Percentiles rank a stretch among this genome's conserved stretches.
Evolutionary conservation across 2,113 vertebrate species (phyloP).

Genomic region (Argyrosomus japonicus): DNA sequence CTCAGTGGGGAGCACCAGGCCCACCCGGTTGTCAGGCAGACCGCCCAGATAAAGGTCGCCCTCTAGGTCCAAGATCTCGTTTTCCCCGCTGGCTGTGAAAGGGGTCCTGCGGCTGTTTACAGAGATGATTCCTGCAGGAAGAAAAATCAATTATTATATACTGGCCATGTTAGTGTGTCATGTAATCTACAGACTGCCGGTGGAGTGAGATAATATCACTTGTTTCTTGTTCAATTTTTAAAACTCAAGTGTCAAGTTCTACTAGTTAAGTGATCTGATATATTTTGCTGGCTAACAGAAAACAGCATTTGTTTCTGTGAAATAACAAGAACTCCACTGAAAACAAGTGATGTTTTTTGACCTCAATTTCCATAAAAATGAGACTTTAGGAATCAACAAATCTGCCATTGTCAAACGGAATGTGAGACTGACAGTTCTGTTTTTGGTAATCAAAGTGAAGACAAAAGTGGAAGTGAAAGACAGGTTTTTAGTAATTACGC

Average conservation of each 20-base stretch:
- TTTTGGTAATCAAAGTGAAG: slow-evolving; percentile 17
- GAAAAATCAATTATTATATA: slow-evolving; percentile 36
- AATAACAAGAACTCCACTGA: slow-evolving; percentile 18
- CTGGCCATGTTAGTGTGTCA: not conserved
- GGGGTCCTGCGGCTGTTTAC: slow-evolving; percentile 96
- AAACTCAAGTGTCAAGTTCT: slow-evolving; percentile 13
- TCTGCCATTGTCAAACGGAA: not conserved
- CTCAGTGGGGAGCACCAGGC: slow-evolving; percentile 94
- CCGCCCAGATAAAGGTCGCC: slow-evolving; percentile 97
- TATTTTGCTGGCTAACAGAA: not conserved
- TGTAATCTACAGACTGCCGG: not conserved
- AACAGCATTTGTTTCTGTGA: not conserved
- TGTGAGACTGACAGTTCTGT: not conserved
- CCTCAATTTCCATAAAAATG: not conserved
- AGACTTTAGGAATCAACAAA: not conserved
- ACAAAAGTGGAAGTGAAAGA: slow-evolving; percentile 16
- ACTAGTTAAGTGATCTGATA: not conserved
- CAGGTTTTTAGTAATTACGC: not conserved
- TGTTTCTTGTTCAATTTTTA: slow-evolving; percentile 3
- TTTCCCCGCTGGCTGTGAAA: slow-evolving; percentile 96
- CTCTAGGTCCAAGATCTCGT: slow-evolving; percentile 96
- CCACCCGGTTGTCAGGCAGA: slow-evolving; percentile 91
- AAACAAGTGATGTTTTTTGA: slow-evolving; percentile 9
- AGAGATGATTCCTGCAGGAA: slow-evolving; percentile 92
- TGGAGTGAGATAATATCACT: slow-evolving; percentile 2